Evolutionary conservation across 1,140 invertebrate genomes (phyloP).

Genomic region (Diachasmimorpha longicaudata): DNA sequence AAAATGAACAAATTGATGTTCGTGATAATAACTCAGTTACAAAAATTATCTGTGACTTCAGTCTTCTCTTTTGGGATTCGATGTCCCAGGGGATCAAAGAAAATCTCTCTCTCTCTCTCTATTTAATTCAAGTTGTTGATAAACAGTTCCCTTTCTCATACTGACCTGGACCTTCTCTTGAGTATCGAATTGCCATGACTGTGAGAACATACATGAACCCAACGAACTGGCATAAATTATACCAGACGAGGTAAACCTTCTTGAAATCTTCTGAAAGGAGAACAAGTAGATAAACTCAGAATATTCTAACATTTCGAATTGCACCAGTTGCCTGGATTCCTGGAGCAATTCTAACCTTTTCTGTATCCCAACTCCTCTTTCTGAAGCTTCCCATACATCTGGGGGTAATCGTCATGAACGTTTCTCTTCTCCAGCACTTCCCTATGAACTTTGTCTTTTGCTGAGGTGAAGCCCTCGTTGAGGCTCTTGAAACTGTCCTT

Average conservation of each 20-base stretch:
- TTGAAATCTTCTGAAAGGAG: constrained; percentile 75
- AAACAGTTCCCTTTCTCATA: constrained; percentile 11
- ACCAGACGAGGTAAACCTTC: constrained; percentile 86
- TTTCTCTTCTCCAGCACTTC: constrained; percentile 69
- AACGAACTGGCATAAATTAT: constrained; percentile 91
- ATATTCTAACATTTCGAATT: not conserved
- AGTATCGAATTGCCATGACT: constrained; percentile 78
- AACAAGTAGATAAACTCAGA: constrained; percentile 26
- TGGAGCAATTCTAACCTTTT: constrained; percentile 65
- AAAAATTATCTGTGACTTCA: no score
- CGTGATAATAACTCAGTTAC: no score
- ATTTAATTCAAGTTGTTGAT: not conserved
- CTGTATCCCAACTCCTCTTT: constrained; percentile 82
- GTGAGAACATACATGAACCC: constrained; percentile 81
- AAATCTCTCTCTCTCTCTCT: no score
- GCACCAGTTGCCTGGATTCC: not conserved
- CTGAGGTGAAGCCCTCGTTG: constrained; percentile 47
- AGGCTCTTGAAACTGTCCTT: constrained; percentile 57
- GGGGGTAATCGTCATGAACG: constrained; percentile 76
- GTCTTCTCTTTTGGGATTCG: no score
- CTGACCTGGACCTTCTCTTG: constrained; percentile 74
- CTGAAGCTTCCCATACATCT: constrained; percentile 76
- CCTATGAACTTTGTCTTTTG: constrained; percentile 68
- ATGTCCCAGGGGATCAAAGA: no score
- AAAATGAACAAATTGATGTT: no score